Evolutionary conservation across 2,888 invertebrate genomes (phyloP), one percentile per base, ranked within the genome.

Genomic region (Sarcophaga carnaria): DNA sequence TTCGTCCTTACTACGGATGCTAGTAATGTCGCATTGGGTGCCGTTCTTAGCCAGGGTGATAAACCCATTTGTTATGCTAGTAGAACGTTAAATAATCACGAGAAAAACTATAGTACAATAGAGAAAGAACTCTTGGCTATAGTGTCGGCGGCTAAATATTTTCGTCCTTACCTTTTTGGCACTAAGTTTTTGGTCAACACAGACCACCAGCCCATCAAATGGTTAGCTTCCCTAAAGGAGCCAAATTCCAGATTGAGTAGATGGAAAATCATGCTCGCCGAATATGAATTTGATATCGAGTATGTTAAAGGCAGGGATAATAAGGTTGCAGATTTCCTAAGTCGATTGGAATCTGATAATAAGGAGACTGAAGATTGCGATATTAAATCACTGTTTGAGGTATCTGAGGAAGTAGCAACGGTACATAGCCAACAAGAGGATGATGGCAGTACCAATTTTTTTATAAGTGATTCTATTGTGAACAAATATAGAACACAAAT

Each of bases 1-100:
- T 89, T 89, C 71, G 77, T 80, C 1, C 63, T 88, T 54, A 88
- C 86, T 22, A 89, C 86, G 0, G 86, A 88, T 62, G 86, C 82
- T 22, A 82, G 82, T 14, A 81, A 79, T 11, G 59, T 76, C 20
- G 88, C 85, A 12, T 49, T 88, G 14, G 87, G 88, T 12, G 88
- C 86, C 17, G 84, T 88, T 25, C 63, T 88, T 27, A 87, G 79
- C 11, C 88, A 83, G 74, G 80, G 85, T 5, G 79, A 66, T 27
- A 67, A 82, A 14, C 86, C 85, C 4, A 47, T 85, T 14, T 78
- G 78, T 20, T 85, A 64, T 59, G 83, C 88, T 20, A 87, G 86
- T 22, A 67, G 83, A 60, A 88, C 88, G 14, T 67, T 88, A 27
- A 72, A 71, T 54, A 76, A 64, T 2, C 67, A 70, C 20, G 88